Evolutionary conservation across 1,140 invertebrate species (phyloP).

Genomic region (Drosophila ogumai): DNA sequence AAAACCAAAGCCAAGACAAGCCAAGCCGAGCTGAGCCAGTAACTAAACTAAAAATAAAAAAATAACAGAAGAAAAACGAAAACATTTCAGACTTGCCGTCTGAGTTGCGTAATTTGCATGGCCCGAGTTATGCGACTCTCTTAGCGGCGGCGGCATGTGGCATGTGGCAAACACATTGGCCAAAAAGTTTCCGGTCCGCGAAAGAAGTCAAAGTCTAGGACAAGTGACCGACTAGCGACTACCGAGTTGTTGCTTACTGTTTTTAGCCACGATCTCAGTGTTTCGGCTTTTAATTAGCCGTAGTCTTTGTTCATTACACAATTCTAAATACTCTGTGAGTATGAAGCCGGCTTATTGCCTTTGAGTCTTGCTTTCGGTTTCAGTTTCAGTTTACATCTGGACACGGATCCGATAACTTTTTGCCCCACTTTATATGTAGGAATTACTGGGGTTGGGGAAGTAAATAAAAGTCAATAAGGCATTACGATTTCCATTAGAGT

Average conservation of each 20-base stretch:
- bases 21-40: conserved; percentile 8
- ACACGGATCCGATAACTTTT: conserved; percentile 25
- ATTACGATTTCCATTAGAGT: conserved; percentile 21
- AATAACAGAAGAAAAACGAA: conserved; percentile 38
- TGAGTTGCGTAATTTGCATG: conserved; percentile 78
- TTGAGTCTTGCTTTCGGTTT: conserved; percentile 9
- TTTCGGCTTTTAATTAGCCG: conserved; percentile 52
- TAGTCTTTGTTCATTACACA: conserved; percentile 35
- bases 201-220: conserved; percentile 81
- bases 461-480: conserved; percentile 24
- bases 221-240: conserved; percentile 49
- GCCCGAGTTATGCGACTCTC: conserved; percentile 64
- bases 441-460: conserved; percentile 15
- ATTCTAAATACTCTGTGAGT: background rate
- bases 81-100: conserved; percentile 60
- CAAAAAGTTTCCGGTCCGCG: conserved; percentile 68
- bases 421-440: conserved; percentile 20
- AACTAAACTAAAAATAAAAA: conserved; percentile 27
- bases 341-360: conserved; percentile 29
- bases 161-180: conserved; percentile 63
- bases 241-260: conserved; percentile 21
- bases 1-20: conserved; percentile 20
- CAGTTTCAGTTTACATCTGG: conserved; percentile 23
- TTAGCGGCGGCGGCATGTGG: conserved; percentile 37
- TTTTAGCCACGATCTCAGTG: conserved; percentile 13